phyloP scores from a whole-genome alignment of 2,113 vertebrate species.

The Rhegmatorhina hoffmannsi region DNA sequence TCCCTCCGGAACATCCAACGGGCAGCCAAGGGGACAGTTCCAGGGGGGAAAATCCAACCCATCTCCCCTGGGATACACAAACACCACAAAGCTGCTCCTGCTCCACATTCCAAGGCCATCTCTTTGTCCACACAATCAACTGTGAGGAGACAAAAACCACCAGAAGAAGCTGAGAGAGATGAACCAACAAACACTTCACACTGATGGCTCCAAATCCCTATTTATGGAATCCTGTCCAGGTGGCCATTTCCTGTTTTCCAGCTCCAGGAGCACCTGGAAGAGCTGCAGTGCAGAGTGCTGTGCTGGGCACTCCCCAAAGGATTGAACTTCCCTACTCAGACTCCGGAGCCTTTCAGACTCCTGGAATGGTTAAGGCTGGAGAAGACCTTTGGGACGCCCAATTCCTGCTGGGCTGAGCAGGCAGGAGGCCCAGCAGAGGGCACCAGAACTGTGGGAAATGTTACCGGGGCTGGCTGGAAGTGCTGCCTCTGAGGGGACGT shows the following conservation, averaged over 20 bases:
- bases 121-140: background rate
- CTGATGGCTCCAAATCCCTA: accelerated
- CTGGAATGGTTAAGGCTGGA: background rate
- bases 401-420: background rate
- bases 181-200: background rate
- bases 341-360: background rate
- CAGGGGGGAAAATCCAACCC: background rate
- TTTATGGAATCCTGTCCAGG: accelerated
- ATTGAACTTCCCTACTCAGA: background rate
- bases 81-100: background rate
- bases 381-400: accelerated
- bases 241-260: background rate
- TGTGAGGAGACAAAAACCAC: background rate
- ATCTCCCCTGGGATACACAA: background rate
- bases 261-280: background rate
- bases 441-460: background rate
- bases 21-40: background rate
- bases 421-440: conserved; percentile 39
- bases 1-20: accelerated
- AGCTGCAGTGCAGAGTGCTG: background rate
- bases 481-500: accelerated
- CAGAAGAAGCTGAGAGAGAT: background rate
- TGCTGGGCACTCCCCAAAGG: background rate
- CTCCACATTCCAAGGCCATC: background rate
- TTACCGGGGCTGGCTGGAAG: accelerated